Percentiles rank a stretch among this genome's conserved stretches.
Conservation (phyloP, 2,888 invertebrate species). For the Chrysotoxum bicinctum region DNA sequence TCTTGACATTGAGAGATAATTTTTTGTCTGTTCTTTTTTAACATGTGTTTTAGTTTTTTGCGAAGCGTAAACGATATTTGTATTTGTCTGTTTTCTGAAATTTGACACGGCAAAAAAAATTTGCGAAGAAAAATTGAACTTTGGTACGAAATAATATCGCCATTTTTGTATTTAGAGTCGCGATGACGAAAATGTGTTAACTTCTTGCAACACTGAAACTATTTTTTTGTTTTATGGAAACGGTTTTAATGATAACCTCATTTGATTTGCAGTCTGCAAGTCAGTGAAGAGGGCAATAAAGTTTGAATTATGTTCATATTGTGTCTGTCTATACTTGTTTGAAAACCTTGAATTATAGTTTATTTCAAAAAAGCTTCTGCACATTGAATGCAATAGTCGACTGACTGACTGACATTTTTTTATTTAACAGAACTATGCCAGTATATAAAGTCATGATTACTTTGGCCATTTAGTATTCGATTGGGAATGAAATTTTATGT, state of each 20-base stretch:
- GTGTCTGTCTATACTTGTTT: neutral
- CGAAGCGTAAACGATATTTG: neutral
- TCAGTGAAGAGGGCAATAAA: neutral
- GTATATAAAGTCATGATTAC: too few species aligned
- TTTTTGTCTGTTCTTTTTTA: neutral
- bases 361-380: too few species aligned
- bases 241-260: neutral
- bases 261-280: neutral
- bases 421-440: too few species aligned
- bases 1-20: neutral
- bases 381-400: too few species aligned
- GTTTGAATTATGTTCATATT: neutral
- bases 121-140: neutral
- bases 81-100: neutral
- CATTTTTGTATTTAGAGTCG: neutral
- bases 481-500: too few species aligned
- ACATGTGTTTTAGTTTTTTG: neutral
- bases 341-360: neutral
- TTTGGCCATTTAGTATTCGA: too few species aligned
- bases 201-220: neutral
- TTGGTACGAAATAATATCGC: neutral
- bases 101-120: neutral
- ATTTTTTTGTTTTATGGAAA: neutral
- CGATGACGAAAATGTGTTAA: constrained; percentile 6
- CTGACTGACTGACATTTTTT: too few species aligned